These are phyloP conservation scores for Acropora yongei DNA, from an alignment of 64 coral and sea anemone genomes.

Conservation along the genomic window DNA sequence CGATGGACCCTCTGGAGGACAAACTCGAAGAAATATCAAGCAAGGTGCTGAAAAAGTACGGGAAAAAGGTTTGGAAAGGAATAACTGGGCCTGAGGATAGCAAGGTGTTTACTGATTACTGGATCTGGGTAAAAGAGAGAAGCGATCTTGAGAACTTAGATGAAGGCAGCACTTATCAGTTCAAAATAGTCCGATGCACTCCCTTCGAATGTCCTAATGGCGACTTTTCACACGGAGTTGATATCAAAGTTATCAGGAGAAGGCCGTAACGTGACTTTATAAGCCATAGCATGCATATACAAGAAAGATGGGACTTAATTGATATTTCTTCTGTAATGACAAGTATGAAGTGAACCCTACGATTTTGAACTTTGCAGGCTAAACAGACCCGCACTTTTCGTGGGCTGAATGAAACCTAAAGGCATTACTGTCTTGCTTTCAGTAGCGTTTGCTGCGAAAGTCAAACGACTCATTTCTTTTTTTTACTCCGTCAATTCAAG, in stretches of 20 bases:
- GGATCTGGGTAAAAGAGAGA: slow-evolving; percentile 38
- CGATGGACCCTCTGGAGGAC: not conserved
- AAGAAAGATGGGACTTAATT: not conserved
- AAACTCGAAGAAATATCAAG: not conserved
- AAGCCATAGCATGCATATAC: not conserved
- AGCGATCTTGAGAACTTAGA: not conserved
- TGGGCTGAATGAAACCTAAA: no score
- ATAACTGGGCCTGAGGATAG: slow-evolving; percentile 26
- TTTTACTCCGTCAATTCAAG: no score
- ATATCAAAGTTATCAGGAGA: not conserved
- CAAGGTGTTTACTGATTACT: not conserved
- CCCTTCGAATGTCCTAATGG: not conserved
- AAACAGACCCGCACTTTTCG: no score
- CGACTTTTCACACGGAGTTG: not conserved
- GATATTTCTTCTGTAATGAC: no score
- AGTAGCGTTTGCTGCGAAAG: no score
- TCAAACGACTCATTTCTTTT: no score
- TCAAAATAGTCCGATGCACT: not conserved
- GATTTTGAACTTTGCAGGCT: no score
- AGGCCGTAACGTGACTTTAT: not conserved
- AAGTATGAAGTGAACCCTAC: no score
- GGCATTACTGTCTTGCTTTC: no score
- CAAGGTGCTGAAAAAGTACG: not conserved
- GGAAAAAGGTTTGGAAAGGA: slow-evolving; percentile 35
- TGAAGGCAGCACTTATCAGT: not conserved